Percentiles rank a stretch among this genome's conserved stretches.
Conservation (phyloP, 2,113 vertebrate species). For the Xyrauchen texanus region DNA sequence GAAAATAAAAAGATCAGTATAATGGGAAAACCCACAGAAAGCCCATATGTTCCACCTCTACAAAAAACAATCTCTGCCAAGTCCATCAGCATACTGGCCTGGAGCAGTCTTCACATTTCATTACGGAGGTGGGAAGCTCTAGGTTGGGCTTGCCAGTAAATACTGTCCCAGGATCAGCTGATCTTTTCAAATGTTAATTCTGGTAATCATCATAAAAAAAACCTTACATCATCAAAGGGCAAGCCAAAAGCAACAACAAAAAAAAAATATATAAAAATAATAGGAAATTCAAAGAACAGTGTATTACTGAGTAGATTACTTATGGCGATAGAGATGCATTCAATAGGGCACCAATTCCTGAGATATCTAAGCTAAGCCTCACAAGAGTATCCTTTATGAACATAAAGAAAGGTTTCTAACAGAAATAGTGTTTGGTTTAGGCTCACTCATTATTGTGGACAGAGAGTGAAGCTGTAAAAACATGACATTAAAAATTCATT, state of each 20-base stretch:
- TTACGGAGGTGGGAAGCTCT: constrained; percentile 26
- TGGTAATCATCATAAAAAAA: not conserved
- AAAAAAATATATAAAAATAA: not conserved
- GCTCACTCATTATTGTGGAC: not conserved
- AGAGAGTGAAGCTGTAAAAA: constrained; percentile 40
- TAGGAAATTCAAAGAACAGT: not conserved
- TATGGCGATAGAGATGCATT: not conserved
- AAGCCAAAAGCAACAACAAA: not conserved
- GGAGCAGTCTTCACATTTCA: constrained; percentile 14
- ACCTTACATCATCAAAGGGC: not conserved
- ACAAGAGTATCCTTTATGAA: constrained; percentile 9
- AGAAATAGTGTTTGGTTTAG: not conserved
- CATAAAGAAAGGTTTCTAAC: not conserved
- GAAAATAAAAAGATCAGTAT: constrained; percentile 31
- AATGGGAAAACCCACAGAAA: constrained; percentile 51
- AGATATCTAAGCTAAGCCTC: not conserved
- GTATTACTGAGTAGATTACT: not conserved
- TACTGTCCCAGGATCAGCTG: not conserved
- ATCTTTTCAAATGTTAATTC: not conserved
- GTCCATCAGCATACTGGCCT: constrained; percentile 34
- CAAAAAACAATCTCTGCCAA: constrained; percentile 37
- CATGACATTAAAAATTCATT: constrained; percentile 56
- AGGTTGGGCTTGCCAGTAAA: constrained; percentile 25
- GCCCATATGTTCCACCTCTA: constrained; percentile 26
- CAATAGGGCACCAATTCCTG: not conserved